These are phyloP conservation scores for Morelia viridis DNA, from an alignment of 2,797 vertebrate species.

Conservation along the genomic window DNA sequence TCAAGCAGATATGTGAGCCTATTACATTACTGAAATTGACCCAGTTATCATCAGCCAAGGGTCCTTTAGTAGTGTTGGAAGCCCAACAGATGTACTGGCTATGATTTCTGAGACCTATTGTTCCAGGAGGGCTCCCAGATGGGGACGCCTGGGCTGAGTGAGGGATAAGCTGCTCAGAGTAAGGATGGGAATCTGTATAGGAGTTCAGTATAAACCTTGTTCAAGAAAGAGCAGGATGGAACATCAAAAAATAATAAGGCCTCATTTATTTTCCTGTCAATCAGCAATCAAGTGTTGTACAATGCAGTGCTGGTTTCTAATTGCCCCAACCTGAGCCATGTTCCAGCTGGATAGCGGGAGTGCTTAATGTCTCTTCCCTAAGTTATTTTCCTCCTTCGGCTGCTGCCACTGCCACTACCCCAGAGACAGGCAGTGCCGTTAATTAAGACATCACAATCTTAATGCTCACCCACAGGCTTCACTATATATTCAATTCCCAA, in stretches of 20 bases:
- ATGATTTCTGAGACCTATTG: background rate
- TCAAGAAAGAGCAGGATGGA: background rate
- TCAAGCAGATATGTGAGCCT: background rate
- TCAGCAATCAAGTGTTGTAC: background rate
- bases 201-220: no score
- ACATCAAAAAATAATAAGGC: background rate
- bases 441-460: conserved; percentile 30
- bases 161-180: background rate
- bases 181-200: background rate
- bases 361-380: background rate
- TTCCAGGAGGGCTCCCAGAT: background rate
- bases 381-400: background rate
- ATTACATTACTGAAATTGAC: background rate
- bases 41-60: background rate
- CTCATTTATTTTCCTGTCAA: background rate
- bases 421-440: conserved; percentile 13
- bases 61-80: background rate
- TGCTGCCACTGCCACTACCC: background rate
- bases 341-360: conserved; percentile 34
- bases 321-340: conserved; percentile 17
- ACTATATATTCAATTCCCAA: conserved; percentile 8
- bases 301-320: conserved; percentile 4
- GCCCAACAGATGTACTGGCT: background rate
- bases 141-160: background rate
- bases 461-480: background rate